Conservation (phyloP, 2,888 invertebrate genomes). For the Yponomeuta evonymella region DNA sequence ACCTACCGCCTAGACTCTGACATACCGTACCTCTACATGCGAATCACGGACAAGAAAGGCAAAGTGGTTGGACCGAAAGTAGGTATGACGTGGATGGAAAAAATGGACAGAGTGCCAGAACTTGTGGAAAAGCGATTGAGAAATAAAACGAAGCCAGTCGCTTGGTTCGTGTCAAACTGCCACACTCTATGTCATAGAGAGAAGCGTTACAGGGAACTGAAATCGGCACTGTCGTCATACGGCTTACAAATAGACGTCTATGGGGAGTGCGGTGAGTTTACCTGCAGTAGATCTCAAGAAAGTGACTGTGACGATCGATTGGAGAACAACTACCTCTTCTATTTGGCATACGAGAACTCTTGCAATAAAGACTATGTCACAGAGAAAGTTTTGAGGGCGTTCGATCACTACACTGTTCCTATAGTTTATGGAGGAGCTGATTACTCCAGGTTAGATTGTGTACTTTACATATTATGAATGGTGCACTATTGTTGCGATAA, state of each 20-base stretch:
- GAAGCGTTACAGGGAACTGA: slow-evolving; percentile 36
- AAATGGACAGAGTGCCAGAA: slow-evolving; percentile 28
- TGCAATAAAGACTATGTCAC: slow-evolving; percentile 74
- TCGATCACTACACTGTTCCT: slow-evolving; percentile 78
- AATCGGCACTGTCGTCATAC: slow-evolving; percentile 35
- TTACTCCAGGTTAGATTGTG: slow-evolving; percentile 62
- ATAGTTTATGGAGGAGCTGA: slow-evolving; percentile 81
- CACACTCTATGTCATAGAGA: slow-evolving; percentile 40
- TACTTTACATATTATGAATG: too few species aligned
- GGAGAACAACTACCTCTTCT: slow-evolving; percentile 81
- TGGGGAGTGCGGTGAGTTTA: slow-evolving; percentile 66
- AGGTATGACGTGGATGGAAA: slow-evolving; percentile 38
- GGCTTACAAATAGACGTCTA: slow-evolving; percentile 66
- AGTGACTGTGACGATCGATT: slow-evolving; percentile 44
- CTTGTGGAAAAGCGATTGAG: slow-evolving; percentile 31
- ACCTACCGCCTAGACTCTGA: slow-evolving; percentile 63
- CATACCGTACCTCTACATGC: slow-evolving; percentile 50
- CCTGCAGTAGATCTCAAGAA: slow-evolving; percentile 37
- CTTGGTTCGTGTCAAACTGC: slow-evolving; percentile 68
- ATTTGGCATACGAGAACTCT: slow-evolving; percentile 84
- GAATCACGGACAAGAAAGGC: slow-evolving; percentile 40
- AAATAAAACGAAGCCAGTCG: slow-evolving; percentile 55
- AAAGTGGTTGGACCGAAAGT: slow-evolving; percentile 48
- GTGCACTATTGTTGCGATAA: too few species aligned
- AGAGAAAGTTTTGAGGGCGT: slow-evolving; percentile 77